phyloP scores from a whole-genome alignment of 2,888 invertebrate genomes.

The Hecatera dysodea region DNA sequence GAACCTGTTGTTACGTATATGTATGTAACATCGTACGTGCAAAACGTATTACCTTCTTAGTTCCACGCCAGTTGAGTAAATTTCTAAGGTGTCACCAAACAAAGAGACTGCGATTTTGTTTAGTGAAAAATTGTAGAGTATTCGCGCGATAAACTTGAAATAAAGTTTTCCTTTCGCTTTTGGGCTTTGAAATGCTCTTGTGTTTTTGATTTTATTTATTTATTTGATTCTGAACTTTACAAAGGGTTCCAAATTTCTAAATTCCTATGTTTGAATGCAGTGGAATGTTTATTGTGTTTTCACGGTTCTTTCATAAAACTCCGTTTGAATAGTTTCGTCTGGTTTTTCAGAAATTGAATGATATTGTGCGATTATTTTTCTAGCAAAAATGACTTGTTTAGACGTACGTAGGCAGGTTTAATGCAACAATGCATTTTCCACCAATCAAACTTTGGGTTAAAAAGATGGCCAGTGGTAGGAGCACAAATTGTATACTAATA shows the following conservation, averaged over 20 bases:
- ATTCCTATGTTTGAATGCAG: not conserved
- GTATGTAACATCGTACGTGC: slow-evolving; percentile 19
- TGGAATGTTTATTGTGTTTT: slow-evolving; percentile 11
- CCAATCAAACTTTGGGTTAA: too few species aligned
- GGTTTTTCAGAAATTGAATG: not conserved
- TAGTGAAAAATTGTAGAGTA: slow-evolving; percentile 33
- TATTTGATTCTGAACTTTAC: slow-evolving; percentile 16
- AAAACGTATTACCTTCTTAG: slow-evolving; percentile 46
- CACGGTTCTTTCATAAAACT: not conserved
- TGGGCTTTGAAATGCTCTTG: slow-evolving; percentile 2
- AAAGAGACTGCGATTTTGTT: slow-evolving; percentile 41
- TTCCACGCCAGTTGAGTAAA: slow-evolving; percentile 37
- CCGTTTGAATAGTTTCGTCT: slow-evolving; percentile 11
- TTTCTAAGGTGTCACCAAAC: slow-evolving; percentile 49
- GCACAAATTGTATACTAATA: too few species aligned
- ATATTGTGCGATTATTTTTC: too few species aligned
- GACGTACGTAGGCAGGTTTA: too few species aligned
- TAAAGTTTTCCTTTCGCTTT: not conserved
- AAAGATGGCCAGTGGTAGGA: too few species aligned
- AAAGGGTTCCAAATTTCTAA: slow-evolving; percentile 1
- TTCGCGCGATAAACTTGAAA: slow-evolving; percentile 6
- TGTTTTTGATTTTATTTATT: slow-evolving; percentile 38
- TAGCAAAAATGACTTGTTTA: too few species aligned
- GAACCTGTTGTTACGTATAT: slow-evolving; percentile 38
- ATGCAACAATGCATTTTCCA: too few species aligned